Evolutionary conservation across 2,888 invertebrate species (phyloP), one percentile per base, ranked within the genome.

Genomic region (Dryocosmus kuriphilus): DNA sequence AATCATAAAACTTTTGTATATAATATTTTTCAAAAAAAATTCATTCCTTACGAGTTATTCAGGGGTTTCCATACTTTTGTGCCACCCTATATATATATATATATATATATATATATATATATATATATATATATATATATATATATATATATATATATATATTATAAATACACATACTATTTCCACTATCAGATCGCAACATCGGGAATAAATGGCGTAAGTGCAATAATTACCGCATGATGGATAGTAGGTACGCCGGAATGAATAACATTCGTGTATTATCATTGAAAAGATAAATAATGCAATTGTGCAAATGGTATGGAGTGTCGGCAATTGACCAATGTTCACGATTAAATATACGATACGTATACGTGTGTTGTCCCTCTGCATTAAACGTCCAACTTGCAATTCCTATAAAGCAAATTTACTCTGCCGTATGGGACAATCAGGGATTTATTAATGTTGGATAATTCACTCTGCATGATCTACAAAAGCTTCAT

Each of bases 231-330:
- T 71, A 71, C 30, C 71, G 27, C 2, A 71, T 71, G 71, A 71
- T 32, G 19, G 46, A 71, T 71, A 30, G 8, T 4, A 27, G 51
- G 51, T 67, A 27, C 22, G 14, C 7, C 27, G 11, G 4, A 57
- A 57, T 22, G 57, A 57, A 57, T 57, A 57, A 57, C 11, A 71
- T 71, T 71, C 67, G 30, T 51, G 30, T 46, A 46, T 71, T 71
- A 71, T 71, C 71, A 71, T 71, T 71, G 30, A n/a, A 32, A 71
- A 51, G 27, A 71, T 71, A 71, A 71, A 71, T 71, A 71, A 71
- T 51, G 30, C 51, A 51, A 71, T 71, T 71, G 67, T 19, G 16
- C 46, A 46, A 24, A 71, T 67, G 41, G n/a, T 38, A 67, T 51
- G 30, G 11, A 71, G 24, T 51, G 30, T 30, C 71, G 41, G 30